Percentiles rank a stretch among this genome's conserved stretches.
Conservation (phyloP, 2,888 invertebrate genomes). For the Invenusta paracnida region DNA sequence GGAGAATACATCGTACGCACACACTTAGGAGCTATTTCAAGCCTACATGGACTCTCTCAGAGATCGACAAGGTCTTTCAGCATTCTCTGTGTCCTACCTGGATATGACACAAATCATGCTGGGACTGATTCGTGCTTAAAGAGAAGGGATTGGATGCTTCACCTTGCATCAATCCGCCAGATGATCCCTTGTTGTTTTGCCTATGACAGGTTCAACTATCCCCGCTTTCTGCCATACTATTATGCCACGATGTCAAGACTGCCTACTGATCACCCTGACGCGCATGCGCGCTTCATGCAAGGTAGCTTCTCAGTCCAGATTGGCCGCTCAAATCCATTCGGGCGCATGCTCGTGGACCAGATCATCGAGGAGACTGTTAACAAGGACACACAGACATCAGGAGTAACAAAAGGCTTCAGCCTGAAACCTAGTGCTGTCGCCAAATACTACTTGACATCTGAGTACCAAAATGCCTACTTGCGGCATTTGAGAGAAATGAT, state of each 20-base stretch:
- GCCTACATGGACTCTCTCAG: not conserved
- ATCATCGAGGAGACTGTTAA: not conserved
- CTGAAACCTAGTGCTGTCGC: conserved; percentile 41
- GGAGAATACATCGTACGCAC: not conserved
- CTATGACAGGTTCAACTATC: not conserved
- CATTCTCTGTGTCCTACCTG: not conserved
- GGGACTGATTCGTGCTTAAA: not conserved
- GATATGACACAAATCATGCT: not conserved
- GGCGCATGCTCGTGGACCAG: not conserved
- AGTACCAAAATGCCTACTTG: not conserved
- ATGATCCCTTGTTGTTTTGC: not conserved
- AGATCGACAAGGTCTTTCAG: not conserved
- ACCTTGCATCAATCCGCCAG: not conserved
- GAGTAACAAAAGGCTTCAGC: conserved; percentile 38
- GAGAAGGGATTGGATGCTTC: not conserved
- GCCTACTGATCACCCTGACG: not conserved
- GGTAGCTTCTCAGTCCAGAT: not conserved
- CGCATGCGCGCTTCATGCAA: not conserved
- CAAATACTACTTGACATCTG: not conserved
- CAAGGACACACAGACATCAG: not conserved
- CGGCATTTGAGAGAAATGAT: not conserved
- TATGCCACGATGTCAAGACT: not conserved
- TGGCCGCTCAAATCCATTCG: not conserved
- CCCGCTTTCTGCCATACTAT: not conserved
- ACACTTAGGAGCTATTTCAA: not conserved